These are phyloP conservation scores for Drosophila picticornis DNA, from an alignment of 2,888 invertebrate genomes.

Conservation along the genomic window DNA sequence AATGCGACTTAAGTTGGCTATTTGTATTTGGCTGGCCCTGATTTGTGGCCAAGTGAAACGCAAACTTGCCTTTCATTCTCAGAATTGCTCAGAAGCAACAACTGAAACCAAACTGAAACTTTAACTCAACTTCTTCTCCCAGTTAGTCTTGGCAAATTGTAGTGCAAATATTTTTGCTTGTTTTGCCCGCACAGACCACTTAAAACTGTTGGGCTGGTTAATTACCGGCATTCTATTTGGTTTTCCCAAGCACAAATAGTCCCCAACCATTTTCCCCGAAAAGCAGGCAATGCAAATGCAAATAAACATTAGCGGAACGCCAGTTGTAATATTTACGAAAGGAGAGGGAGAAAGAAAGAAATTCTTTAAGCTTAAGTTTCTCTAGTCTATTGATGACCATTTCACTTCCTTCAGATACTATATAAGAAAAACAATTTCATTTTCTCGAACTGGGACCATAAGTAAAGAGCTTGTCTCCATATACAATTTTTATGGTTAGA, in stretches of 20 bases:
- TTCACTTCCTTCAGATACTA: neutral
- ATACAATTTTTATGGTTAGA: neutral
- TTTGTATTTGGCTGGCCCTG: slow-evolving; percentile 48
- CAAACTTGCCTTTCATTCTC: slow-evolving; percentile 54
- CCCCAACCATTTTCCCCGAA: slow-evolving; percentile 20
- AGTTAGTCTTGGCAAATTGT: slow-evolving; percentile 57
- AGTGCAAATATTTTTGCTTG: slow-evolving; percentile 72
- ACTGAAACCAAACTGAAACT: slow-evolving; percentile 22
- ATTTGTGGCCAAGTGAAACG: slow-evolving; percentile 71
- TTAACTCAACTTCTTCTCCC: slow-evolving; percentile 2
- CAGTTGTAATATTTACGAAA: slow-evolving; percentile 22
- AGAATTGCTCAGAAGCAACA: slow-evolving; percentile 25
- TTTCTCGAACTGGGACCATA: neutral
- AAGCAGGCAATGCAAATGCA: slow-evolving; percentile 30
- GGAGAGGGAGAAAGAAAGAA: neutral
- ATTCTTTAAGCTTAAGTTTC: neutral
- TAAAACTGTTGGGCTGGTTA: slow-evolving; percentile 64
- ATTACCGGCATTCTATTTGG: slow-evolving; percentile 60
- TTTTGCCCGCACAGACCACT: slow-evolving; percentile 42
- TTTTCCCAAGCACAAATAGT: slow-evolving; percentile 46
- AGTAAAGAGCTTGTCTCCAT: neutral
- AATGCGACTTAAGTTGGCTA: slow-evolving; percentile 42
- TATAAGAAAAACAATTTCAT: neutral
- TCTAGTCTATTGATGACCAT: slow-evolving; percentile 1
- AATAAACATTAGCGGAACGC: slow-evolving; percentile 53